A percentile compares a stretch with the other conserved stretches of the same genome.
Conservation (phyloP, 2,888 invertebrate genomes). For the Drosophila antonietae region DNA sequence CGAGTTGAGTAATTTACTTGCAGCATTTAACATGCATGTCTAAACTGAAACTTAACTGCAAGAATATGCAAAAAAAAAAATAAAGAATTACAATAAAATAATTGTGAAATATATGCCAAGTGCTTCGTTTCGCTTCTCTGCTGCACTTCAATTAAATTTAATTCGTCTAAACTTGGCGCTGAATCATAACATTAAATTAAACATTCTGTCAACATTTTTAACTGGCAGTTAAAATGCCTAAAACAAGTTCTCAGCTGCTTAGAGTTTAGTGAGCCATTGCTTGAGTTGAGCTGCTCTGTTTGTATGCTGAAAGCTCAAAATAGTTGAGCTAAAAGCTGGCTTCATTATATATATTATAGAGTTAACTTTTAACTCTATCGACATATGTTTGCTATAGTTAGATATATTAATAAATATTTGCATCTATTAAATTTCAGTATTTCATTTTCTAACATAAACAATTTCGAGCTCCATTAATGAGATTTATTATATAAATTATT, state of each 20-base stretch:
- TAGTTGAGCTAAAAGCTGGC: neutral
- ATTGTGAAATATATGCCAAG: conserved; percentile 18
- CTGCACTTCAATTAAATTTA: conserved; percentile 1
- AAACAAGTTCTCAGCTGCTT: neutral
- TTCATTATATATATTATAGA: neutral
- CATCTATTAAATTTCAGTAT: too few species aligned
- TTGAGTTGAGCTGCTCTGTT: neutral
- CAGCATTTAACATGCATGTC: conserved; percentile 25
- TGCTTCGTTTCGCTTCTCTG: neutral
- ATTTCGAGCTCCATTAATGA: too few species aligned
- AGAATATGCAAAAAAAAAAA: conserved; percentile 6
- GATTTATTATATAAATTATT: too few species aligned
- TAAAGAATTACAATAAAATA: neutral
- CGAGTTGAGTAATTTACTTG: conserved; percentile 30
- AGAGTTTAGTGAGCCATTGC: neutral
- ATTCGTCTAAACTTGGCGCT: conserved; percentile 4
- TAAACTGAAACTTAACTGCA: conserved; percentile 15
- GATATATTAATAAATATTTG: neutral
- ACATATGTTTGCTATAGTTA: neutral
- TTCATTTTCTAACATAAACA: too few species aligned
- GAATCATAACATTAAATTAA: conserved; percentile 5
- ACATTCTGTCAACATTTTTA: conserved; percentile 10
- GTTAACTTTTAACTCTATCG: neutral
- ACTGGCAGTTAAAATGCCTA: neutral
- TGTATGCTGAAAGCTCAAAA: neutral